These are phyloP conservation scores for Sarcophaga carnaria DNA, from an alignment of 2,888 invertebrate genomes.

Conservation along the genomic window DNA sequence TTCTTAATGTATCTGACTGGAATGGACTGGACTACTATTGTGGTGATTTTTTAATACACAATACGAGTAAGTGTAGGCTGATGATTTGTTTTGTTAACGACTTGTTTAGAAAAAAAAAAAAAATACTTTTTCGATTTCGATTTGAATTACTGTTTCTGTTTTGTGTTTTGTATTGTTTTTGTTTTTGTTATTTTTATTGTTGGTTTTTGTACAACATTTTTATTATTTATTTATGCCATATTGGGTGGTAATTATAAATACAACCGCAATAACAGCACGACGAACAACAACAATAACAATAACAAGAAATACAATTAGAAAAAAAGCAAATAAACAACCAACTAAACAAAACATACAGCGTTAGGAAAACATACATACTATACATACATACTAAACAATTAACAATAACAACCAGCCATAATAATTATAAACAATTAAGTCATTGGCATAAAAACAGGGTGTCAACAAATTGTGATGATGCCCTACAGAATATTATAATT, in stretches of 20 bases:
- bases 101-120: slow-evolving; percentile 33
- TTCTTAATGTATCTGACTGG: neutral
- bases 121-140: neutral
- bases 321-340: slow-evolving; percentile 20
- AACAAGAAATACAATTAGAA: neutral
- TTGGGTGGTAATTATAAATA: slow-evolving; percentile 67
- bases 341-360: slow-evolving; percentile 13
- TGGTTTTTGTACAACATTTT: slow-evolving; percentile 23
- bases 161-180: neutral
- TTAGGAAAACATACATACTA: neutral
- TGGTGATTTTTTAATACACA: neutral
- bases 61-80: slow-evolving; percentile 39
- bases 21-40: neutral
- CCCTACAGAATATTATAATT: too few species aligned
- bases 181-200: neutral
- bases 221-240: slow-evolving; percentile 60
- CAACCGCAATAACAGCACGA: slow-evolving; percentile 37
- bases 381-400: neutral
- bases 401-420: slow-evolving; percentile 8
- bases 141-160: neutral
- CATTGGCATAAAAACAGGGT: neutral
- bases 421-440: neutral
- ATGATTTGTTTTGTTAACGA: slow-evolving; percentile 48
- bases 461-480: neutral
- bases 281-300: slow-evolving; percentile 3